Percentiles rank a stretch among this genome's conserved stretches.
Evolutionary conservation across 1,140 invertebrate species (phyloP).

Genomic region (Lucilia sericata): DNA sequence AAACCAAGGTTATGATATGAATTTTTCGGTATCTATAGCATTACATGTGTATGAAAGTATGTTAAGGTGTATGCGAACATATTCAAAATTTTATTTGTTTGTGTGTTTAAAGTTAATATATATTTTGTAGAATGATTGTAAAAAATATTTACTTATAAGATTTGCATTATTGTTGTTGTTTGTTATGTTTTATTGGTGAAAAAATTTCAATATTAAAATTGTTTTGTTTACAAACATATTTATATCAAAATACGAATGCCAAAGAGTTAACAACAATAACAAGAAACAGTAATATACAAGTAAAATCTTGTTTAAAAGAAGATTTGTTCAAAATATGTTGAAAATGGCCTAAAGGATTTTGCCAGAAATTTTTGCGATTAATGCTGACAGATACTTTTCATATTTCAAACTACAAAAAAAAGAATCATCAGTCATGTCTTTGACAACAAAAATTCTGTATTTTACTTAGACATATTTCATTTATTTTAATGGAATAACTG

Average conservation of each 20-base stretch:
- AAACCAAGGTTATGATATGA: constrained; percentile 13
- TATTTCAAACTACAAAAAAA: neutral
- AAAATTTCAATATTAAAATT: neutral
- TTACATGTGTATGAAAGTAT: too few species aligned
- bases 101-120: too few species aligned
- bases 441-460: neutral
- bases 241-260: neutral
- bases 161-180: too few species aligned
- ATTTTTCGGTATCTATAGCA: neutral
- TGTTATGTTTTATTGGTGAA: neutral
- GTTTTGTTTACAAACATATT: neutral
- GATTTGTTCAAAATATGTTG: neutral
- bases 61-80: too few species aligned
- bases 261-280: neutral
- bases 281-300: neutral
- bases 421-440: neutral
- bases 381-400: constrained; percentile 15
- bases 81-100: too few species aligned
- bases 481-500: too few species aligned
- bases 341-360: neutral
- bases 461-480: neutral
- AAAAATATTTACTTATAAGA: too few species aligned
- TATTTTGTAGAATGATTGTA: too few species aligned
- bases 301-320: neutral
- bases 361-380: neutral